Conservation (phyloP, 2,113 vertebrate genomes). For the Pseudonaja textilis region DNA sequence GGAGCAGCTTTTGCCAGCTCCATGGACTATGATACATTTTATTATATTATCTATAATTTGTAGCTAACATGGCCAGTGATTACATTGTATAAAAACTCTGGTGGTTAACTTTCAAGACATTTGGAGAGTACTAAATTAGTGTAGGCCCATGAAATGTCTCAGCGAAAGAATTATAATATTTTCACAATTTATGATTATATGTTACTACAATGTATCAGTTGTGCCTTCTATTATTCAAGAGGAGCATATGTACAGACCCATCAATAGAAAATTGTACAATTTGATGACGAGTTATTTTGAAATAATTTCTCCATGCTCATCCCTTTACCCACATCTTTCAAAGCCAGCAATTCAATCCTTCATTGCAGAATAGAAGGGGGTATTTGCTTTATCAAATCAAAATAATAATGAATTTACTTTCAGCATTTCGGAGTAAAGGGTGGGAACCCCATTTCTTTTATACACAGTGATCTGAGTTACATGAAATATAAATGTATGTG, state of each 20-base stretch:
- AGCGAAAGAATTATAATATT: not conserved
- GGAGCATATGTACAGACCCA: constrained; percentile 9
- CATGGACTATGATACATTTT: not conserved
- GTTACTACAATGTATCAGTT: not conserved
- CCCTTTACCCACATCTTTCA: not conserved
- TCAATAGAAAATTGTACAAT: not conserved
- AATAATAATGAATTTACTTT: constrained; percentile 27
- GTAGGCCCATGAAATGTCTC: not conserved
- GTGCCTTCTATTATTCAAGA: not conserved
- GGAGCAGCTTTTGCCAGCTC: not conserved
- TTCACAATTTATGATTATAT: not conserved
- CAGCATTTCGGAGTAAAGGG: constrained; percentile 28
- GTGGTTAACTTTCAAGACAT: not conserved
- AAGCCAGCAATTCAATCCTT: constrained; percentile 18
- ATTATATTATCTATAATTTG: not conserved
- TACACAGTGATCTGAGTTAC: constrained; percentile 58
- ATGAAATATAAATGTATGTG: constrained; percentile 8
- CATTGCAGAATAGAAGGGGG: constrained; percentile 25
- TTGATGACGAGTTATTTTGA: constrained; percentile 13
- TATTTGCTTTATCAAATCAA: constrained; percentile 26
- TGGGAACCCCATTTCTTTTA: not conserved
- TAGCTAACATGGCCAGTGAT: not conserved
- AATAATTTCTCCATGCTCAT: not conserved
- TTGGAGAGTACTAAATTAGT: not conserved
- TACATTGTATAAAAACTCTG: not conserved